These are phyloP conservation scores for Pristionchus japonicus DNA, from an alignment of 2,888 invertebrate genomes.

Conservation along the genomic window DNA sequence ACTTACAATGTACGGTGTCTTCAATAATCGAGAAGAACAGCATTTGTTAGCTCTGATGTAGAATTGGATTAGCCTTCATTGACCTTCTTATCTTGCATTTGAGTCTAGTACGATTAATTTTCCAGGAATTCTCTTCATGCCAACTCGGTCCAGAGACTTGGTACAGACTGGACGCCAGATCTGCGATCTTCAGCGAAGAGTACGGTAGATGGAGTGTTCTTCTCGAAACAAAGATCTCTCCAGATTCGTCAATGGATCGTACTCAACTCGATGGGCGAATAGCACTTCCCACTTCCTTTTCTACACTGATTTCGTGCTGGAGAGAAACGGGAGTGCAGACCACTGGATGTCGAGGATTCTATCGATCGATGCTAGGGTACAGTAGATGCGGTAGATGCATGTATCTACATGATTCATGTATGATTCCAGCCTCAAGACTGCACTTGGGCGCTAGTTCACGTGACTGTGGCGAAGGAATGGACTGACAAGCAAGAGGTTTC, in stretches of 20 bases:
- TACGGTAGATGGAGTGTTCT: not conserved
- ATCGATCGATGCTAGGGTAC: conserved; percentile 57
- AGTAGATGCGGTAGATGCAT: not conserved
- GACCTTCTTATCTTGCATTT: no score
- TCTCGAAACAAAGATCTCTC: not conserved
- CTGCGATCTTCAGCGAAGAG: conserved; percentile 23
- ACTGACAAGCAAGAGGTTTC: not conserved
- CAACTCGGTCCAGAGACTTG: not conserved
- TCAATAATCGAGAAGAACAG: no score
- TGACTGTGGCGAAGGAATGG: conserved; percentile 33
- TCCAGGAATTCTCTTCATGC: conserved; percentile 40
- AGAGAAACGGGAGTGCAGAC: conserved; percentile 63
- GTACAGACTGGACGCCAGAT: conserved; percentile 38
- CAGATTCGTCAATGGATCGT: conserved; percentile 45
- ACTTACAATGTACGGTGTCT: conserved; percentile 2
- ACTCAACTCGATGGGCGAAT: conserved; percentile 30
- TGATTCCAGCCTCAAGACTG: not conserved
- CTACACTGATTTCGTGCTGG: conserved; percentile 3
- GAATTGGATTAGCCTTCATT: no score
- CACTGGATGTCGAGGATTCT: conserved; percentile 67
- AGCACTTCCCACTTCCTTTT: conserved; percentile 31
- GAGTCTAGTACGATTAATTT: no score
- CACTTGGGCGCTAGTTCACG: not conserved
- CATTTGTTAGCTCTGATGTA: no score
- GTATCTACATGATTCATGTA: not conserved